Base-by-base conservation (phyloP, 2,797 vertebrate genomes). In the Betta splendens region DNA sequence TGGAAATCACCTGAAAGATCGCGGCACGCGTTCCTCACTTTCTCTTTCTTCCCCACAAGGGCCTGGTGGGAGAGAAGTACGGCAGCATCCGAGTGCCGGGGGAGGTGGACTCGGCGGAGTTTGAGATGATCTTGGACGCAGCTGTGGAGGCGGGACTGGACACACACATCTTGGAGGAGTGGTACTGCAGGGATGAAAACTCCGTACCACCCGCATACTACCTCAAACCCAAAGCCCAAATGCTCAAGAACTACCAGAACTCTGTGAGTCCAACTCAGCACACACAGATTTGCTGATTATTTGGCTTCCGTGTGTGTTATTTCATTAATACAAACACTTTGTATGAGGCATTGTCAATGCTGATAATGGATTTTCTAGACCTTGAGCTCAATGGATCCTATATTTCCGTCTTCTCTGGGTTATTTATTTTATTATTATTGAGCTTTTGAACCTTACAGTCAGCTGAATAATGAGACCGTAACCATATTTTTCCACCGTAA, bases 101-200 rank as follows among this genome's bases (percentile, higher is more conserved):
- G 21, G 96, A 99, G 86, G 95, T 99, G 39, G 98, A 99, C 59
- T 96, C 98, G 2, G 93, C 95, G 0, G 97, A 99, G 88, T 99
- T 99, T 55, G 98, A 99, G 90, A 98, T 98, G 96, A 98, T 99
- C 80, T 84, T 99, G 86, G 98, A 99, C 54, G 96, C 96, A 4
- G 95, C 97, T 1, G 47, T 95, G 33, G 97, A 98, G 81, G 95
- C 94, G 1, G 95, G 96, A 61, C 85, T 99, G 72, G 96, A 99
- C 83, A 99, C 97, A 38, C 94, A 92, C 89, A 77, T 96, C 74
- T 87, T 99, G 84, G 98, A 99, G 75, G 97, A 98, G 83, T 99
- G 96, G 95, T 99, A 98, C 87, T 98, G 98, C 87, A 93, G 98
- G 49, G 98, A 99, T 72, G 98, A 99, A 89, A 99, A 99, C 52